Evolutionary conservation across 2,888 invertebrate species (phyloP), one percentile per base, ranked within the genome.

Genomic region (Oscheius sp.): DNA sequence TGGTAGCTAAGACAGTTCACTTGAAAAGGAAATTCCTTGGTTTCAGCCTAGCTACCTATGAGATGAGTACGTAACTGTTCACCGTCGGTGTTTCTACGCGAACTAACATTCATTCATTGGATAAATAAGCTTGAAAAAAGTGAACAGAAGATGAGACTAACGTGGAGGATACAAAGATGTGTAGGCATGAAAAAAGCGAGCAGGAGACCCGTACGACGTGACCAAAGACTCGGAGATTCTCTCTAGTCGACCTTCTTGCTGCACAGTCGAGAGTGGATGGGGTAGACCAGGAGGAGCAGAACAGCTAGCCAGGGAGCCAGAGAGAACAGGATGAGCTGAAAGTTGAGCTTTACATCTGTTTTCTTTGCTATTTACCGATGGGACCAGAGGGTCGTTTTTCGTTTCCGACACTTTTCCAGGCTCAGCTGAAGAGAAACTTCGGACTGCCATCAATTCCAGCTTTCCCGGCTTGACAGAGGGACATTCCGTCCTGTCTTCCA

Each of bases 251-350:
- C n/a, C 55, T 73, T 73, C 57, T 73, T 73, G 32, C 21, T 7
- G 51, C 11, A 9, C 5, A 79, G 57, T 42, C 79, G 78, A 11
- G 53, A 76, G 42, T 80, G 77, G 29, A 83, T 60, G 32, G 83
- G 83, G 33, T 70, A 62, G 32, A 83, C 35, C 1, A 78, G 29
- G 2, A 76, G 70, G 10, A 81, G 74, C 9, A 83, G 3, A 1
- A 79, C 33, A 29, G 79, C 83, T 55, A 83, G 74, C 74, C 78
- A 72, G 35, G 83, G 83, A 9, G 74, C 76, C 60, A 83, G 50
- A 58, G 83, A 81, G 10, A 79, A 57, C 66, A 83, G 62, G 32
- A 77, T 58, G 32, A 78, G 71, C 82, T 82, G 80, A 53, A 80
- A 33, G 10, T 7, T 33, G 7, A n/a, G 11, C 35, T 10, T 4